Evolutionary conservation across 2,113 vertebrate genomes (phyloP).

Genomic region (Psephotus haematonotus): DNA sequence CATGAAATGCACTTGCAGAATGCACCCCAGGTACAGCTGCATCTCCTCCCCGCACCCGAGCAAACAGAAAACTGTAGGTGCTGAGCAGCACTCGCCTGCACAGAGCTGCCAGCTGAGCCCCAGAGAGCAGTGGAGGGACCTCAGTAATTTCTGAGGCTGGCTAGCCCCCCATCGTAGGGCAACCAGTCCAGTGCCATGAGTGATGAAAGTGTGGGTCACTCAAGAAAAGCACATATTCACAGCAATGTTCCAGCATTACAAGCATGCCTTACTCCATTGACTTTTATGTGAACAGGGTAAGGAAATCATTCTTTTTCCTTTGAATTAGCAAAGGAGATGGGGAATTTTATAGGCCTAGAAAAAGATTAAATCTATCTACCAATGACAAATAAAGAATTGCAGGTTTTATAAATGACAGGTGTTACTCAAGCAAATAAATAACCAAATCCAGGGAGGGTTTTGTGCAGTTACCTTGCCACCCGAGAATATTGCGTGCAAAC

Average conservation of each 20-base stretch:
- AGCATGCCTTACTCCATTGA: neutral
- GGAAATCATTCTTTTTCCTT: neutral
- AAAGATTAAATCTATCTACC: neutral
- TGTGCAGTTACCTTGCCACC: slow-evolving; percentile 85
- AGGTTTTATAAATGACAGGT: neutral
- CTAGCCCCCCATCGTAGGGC: neutral
- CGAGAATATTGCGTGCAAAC: slow-evolving; percentile 86
- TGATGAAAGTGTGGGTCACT: neutral
- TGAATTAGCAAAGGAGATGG: neutral
- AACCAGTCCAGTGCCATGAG: neutral
- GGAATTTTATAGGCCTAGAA: neutral
- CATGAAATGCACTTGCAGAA: fast-evolving
- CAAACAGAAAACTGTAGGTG: neutral
- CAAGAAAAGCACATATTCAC: neutral
- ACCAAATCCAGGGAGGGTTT: neutral
- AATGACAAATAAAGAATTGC: neutral
- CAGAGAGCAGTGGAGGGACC: neutral
- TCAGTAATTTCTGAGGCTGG: neutral
- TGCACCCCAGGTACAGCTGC: neutral
- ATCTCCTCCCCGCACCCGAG: fast-evolving
- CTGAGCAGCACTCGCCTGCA: neutral
- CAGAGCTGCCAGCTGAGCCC: neutral
- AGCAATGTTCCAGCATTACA: neutral
- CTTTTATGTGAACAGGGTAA: neutral
- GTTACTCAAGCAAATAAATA: neutral